These are phyloP conservation scores for Paramisgurnus dabryanus DNA, from an alignment of 2,113 vertebrate genomes.

Conservation along the genomic window DNA sequence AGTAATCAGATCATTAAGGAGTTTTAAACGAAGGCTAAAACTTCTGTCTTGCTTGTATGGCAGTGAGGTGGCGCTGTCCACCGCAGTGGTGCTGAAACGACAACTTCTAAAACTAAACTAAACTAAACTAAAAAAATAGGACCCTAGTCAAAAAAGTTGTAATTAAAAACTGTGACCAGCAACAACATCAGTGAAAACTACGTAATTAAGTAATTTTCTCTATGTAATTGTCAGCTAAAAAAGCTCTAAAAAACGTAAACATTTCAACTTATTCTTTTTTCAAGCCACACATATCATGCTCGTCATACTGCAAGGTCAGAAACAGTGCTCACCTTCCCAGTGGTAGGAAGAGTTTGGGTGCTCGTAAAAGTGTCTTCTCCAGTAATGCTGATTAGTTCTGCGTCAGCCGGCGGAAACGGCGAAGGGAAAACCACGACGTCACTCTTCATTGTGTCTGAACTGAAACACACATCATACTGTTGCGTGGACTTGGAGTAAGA, in stretches of 20 bases:
- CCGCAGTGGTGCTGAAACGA: conserved; percentile 34
- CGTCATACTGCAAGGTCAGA: background rate
- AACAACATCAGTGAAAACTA: no score
- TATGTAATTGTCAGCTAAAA: no score
- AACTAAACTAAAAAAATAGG: background rate
- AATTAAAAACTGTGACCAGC: no score
- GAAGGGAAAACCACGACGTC: conserved; percentile 56
- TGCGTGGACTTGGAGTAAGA: conserved; percentile 57
- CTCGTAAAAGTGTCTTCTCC: conserved; percentile 46
- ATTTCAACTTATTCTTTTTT: background rate
- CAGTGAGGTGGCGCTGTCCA: conserved; percentile 39
- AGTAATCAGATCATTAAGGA: conserved; percentile 18
- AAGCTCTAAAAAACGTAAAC: no score
- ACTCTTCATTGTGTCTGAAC: conserved; percentile 57
- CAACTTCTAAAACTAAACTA: no score
- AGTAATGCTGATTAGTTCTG: conserved; percentile 49
- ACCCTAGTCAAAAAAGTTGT: background rate
- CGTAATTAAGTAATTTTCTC: no score
- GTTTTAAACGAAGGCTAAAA: background rate
- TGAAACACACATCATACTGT: conserved; percentile 58
- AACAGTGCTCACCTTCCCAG: conserved; percentile 41
- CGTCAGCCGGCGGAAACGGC: conserved; percentile 43
- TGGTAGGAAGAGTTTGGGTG: conserved; percentile 45
- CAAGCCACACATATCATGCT: no score
- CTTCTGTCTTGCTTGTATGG: background rate